These are phyloP conservation scores for Orestias chungarensis DNA, from an alignment of 2,797 vertebrate genomes.

Conservation along the genomic window DNA sequence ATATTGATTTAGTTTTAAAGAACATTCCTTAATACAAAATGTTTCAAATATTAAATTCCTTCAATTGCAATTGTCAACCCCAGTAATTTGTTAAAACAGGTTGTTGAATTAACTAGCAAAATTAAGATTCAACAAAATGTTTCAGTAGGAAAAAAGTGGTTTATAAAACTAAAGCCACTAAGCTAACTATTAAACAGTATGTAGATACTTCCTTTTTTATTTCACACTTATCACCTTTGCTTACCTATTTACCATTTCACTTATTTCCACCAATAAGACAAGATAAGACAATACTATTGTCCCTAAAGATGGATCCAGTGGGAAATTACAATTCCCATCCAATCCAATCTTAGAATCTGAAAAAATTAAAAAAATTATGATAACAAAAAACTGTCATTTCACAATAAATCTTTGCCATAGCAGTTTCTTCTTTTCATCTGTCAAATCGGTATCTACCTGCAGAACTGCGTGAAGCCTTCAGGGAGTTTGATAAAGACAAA, in stretches of 20 bases:
- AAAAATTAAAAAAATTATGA: neutral
- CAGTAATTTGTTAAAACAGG: too few species aligned
- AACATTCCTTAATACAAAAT: too few species aligned
- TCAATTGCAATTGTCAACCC: too few species aligned
- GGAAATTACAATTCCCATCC: too few species aligned
- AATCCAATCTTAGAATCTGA: neutral
- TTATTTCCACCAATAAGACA: neutral
- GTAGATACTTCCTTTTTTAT: neutral
- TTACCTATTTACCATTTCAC: neutral
- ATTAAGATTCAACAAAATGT: too few species aligned
- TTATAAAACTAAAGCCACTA: too few species aligned
- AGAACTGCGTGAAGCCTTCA: constrained; percentile 94
- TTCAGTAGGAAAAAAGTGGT: too few species aligned
- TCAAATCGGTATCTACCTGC: constrained; percentile 11
- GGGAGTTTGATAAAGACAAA: constrained; percentile 92
- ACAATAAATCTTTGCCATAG: neutral
- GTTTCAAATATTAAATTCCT: too few species aligned
- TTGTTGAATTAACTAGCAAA: too few species aligned
- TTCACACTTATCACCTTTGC: neutral
- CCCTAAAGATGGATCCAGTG: too few species aligned
- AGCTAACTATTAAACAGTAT: neutral
- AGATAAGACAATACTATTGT: too few species aligned
- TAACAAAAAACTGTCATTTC: neutral
- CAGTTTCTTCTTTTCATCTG: neutral
- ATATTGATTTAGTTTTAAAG: too few species aligned